These are phyloP conservation scores for Pteropus rufus DNA, from an alignment of 2,797 vertebrate genomes.

Conservation along the genomic window DNA sequence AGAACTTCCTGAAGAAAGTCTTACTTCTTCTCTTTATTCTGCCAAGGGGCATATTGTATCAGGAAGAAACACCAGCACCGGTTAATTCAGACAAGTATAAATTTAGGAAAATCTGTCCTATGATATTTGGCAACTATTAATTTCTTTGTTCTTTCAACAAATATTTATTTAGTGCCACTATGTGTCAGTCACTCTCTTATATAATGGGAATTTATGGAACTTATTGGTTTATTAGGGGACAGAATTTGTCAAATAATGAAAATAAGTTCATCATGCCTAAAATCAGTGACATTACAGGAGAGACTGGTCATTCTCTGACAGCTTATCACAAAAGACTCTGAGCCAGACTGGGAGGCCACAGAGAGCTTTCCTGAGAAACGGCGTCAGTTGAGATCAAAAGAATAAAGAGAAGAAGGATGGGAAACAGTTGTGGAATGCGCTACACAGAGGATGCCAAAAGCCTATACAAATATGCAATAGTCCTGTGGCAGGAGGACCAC, in stretches of 20 bases:
- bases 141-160: neutral
- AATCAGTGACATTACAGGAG: neutral
- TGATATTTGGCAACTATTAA: neutral
- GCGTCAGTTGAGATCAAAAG: neutral
- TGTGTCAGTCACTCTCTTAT: neutral
- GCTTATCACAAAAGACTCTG: neutral
- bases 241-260: neutral
- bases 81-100: neutral
- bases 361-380: neutral
- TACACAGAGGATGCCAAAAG: neutral
- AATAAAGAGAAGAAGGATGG: neutral
- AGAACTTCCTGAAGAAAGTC: neutral
- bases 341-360: neutral
- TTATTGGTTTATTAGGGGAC: neutral
- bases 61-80: neutral
- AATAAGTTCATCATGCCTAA: neutral
- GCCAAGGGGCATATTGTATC: neutral
- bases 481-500: neutral
- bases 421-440: neutral
- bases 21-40: neutral
- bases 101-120: neutral
- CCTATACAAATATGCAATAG: neutral
- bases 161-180: neutral
- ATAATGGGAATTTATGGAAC: neutral
- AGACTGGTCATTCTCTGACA: neutral